These are phyloP conservation scores for Drosophila mulleri DNA, from an alignment of 2,888 invertebrate genomes.

Conservation along the genomic window DNA sequence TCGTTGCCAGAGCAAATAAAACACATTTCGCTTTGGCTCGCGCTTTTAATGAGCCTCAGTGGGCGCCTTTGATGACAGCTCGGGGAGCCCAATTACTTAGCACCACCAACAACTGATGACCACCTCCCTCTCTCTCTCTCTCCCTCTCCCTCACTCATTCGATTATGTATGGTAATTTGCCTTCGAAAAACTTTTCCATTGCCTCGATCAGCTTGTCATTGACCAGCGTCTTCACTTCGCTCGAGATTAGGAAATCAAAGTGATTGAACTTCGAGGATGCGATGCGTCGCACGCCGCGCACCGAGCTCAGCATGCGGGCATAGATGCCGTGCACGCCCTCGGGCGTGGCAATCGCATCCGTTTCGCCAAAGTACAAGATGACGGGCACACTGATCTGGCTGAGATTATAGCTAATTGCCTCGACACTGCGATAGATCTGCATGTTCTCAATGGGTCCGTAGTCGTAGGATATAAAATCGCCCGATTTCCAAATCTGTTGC, in stretches of 20 bases:
- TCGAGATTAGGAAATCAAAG: slow-evolving; percentile 77
- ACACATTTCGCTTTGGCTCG: slow-evolving; percentile 53
- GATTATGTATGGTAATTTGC: slow-evolving; percentile 74
- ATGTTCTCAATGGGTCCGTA: slow-evolving; percentile 75
- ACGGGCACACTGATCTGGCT: slow-evolving; percentile 68
- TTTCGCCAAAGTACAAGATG: slow-evolving; percentile 77
- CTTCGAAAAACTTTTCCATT: slow-evolving; percentile 71
- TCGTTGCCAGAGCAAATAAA: slow-evolving; percentile 57
- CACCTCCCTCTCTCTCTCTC: slow-evolving; percentile 3
- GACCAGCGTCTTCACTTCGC: slow-evolving; percentile 68
- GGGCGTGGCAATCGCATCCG: slow-evolving; percentile 80
- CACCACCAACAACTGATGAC: slow-evolving; percentile 4
- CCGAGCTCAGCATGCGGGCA: slow-evolving; percentile 62
- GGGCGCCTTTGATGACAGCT: slow-evolving; percentile 50
- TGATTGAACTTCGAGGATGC: slow-evolving; percentile 76
- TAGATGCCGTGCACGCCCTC: slow-evolving; percentile 78
- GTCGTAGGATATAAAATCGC: slow-evolving; percentile 81
- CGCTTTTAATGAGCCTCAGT: slow-evolving; percentile 56
- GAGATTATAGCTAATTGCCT: slow-evolving; percentile 73
- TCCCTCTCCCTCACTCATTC: slow-evolving; percentile 51
- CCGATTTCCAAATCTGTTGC: slow-evolving; percentile 80
- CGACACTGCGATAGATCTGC: slow-evolving; percentile 65
- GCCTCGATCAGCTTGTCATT: slow-evolving; percentile 75
- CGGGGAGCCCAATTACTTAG: slow-evolving; percentile 42
- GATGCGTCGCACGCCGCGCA: slow-evolving; percentile 73